Conservation (phyloP, 2,113 vertebrate species). For the Cyanoderma ruficeps region DNA sequence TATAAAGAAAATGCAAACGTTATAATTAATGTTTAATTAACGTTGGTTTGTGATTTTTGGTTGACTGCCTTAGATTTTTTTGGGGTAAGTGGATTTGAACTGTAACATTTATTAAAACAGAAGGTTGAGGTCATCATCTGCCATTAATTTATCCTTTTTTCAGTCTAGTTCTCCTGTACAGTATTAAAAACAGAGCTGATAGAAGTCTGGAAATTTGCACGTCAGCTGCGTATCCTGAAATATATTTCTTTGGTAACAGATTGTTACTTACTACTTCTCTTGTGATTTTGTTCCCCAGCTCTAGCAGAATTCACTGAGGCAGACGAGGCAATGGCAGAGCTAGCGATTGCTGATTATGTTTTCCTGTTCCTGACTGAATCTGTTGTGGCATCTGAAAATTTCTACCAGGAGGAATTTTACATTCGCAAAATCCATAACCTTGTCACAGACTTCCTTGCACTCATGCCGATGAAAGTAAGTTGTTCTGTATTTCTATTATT, state of each 20-base stretch:
- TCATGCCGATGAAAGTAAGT: constrained; percentile 98
- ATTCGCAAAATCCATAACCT: constrained; percentile 91
- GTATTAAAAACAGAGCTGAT: neutral
- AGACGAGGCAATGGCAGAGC: constrained; percentile 91
- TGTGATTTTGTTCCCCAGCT: constrained; percentile 67
- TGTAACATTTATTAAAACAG: neutral
- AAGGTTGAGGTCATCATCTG: neutral
- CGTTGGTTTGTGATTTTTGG: neutral
- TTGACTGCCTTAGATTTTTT: neutral
- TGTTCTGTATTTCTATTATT: too few relatives aligned
- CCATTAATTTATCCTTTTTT: neutral
- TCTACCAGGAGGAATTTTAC: constrained; percentile 93
- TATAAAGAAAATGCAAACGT: neutral
- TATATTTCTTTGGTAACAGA: neutral
- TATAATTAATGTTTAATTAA: neutral
- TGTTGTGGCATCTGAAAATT: constrained; percentile 87
- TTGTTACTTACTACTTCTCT: neutral
- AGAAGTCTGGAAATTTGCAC: neutral
- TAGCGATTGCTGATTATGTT: constrained; percentile 87
- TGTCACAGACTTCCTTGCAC: constrained; percentile 92
- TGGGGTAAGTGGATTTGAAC: neutral
- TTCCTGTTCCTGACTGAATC: constrained; percentile 95
- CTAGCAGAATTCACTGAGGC: constrained; percentile 95
- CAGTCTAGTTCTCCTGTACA: neutral
- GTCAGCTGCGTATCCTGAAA: neutral